Conservation (phyloP, 2,888 invertebrate genomes). For the Polyommatus icarus region DNA sequence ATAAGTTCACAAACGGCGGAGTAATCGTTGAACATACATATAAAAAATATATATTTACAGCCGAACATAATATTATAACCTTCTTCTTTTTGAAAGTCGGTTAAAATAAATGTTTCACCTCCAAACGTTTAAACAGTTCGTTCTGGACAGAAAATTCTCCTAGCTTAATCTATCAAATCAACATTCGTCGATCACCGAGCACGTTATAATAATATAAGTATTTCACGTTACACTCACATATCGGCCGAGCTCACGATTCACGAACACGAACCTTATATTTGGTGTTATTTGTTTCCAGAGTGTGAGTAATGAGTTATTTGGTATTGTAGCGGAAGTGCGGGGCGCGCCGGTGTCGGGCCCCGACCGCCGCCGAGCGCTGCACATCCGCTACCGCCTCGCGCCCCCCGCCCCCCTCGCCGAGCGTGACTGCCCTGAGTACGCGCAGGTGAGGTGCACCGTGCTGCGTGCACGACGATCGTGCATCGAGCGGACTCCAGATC, state of each 20-base stretch:
- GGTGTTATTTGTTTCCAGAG: constrained; percentile 42
- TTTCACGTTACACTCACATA: not conserved
- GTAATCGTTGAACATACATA: too few relatives aligned
- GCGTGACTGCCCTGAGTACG: constrained; percentile 29
- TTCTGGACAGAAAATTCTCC: too few relatives aligned
- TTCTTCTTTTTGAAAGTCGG: too few relatives aligned
- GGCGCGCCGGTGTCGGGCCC: constrained; percentile 44
- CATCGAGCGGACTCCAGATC: too few relatives aligned
- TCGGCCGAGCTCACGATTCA: not conserved
- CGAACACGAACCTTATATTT: not conserved
- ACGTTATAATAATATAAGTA: too few relatives aligned
- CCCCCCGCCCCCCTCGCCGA: constrained; percentile 3
- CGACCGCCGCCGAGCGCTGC: constrained; percentile 36
- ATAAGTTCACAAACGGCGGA: too few relatives aligned
- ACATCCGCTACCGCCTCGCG: constrained; percentile 32
- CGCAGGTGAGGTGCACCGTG: constrained; percentile 36
- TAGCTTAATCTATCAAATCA: not conserved
- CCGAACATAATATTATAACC: too few relatives aligned
- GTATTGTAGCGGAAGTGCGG: constrained; percentile 55
- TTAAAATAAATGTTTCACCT: too few relatives aligned
- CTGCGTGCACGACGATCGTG: too few relatives aligned
- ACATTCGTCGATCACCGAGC: too few relatives aligned
- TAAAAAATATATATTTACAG: too few relatives aligned
- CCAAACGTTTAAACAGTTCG: too few relatives aligned
- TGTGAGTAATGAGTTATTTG: constrained; percentile 80